A percentile compares a stretch with the other conserved stretches of the same genome.
Conservation (phyloP, 2,797 vertebrate species). For the Anguilla megastoma region DNA sequence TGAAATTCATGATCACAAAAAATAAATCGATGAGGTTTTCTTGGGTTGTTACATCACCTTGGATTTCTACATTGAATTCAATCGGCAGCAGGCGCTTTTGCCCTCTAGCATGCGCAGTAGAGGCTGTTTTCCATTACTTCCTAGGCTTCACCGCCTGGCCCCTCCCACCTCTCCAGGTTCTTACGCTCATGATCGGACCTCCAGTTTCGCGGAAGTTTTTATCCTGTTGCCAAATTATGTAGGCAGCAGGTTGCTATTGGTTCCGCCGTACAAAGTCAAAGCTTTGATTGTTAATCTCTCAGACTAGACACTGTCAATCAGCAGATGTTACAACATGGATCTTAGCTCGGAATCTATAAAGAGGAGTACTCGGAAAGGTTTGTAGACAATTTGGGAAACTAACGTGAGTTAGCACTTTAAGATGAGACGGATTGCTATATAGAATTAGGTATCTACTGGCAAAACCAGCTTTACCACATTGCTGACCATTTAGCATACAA, state of each 20-base stretch:
- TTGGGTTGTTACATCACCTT: no score
- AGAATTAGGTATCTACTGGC: slow-evolving; percentile 43
- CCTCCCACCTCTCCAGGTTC: no score
- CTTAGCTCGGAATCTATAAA: slow-evolving; percentile 64
- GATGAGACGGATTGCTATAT: not conserved
- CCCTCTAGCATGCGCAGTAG: no score
- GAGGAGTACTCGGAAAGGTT: slow-evolving; percentile 71
- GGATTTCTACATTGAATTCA: no score
- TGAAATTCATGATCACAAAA: no score
- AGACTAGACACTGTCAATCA: not conserved
- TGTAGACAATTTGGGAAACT: slow-evolving; percentile 35
- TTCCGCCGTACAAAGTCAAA: rapidly evolving
- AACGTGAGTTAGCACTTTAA: not conserved
- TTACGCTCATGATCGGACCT: not conserved
- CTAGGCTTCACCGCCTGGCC: no score
- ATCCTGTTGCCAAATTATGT: not conserved
- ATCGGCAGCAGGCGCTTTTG: no score
- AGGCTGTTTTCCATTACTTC: no score
- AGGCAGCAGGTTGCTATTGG: not conserved
- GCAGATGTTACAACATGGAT: slow-evolving; percentile 62
- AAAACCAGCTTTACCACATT: slow-evolving; percentile 55
- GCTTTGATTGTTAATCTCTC: not conserved
- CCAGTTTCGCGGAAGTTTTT: slow-evolving; percentile 71
- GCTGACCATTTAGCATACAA: not conserved
- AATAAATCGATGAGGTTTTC: no score